Base-by-base conservation (phyloP, 1,140 invertebrate genomes). In the Drosophila parabipectinata region DNA sequence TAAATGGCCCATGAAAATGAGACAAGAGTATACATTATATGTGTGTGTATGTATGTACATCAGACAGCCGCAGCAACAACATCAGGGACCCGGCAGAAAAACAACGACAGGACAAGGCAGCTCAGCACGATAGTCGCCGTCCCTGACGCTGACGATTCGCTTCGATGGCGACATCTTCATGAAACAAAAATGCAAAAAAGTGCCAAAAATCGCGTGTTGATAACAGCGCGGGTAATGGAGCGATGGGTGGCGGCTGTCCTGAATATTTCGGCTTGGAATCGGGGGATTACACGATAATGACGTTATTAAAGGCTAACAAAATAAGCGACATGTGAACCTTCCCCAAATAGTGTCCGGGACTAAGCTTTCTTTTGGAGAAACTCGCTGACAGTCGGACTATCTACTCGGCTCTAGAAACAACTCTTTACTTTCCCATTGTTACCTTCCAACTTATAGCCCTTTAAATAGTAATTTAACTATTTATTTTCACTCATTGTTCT, bases 1-100 rank as follows among this genome's bases (percentile, higher is more conserved):
- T 85, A 85, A 85, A 85, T 85, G 81, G 82, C 82, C 82, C 81
- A 85, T 85, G 81, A 85, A 85, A 85, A 85, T 85, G 81, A 85
- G 82, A 87, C 81, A 78, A 63, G 62, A 67, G 77, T 77, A 39
- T 83, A 64, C 72, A 84, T 63, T 75, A 84, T 63, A 9, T 18
- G 10, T 10, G 14, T 39, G 0, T 41, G 32, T 34, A 8, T 32
- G 9, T 34, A 34, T 34, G 32, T 34, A 34, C 32, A 34, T 37
- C 34, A 83, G 60, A 64, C 50, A 78, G 47, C 71, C 51, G 51
- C 48, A 64, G 10, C 50, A 57, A 30, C 28, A 61, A 51, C 60
- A 62, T 47, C 61, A 52, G 74, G 52, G 48, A 47, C 39, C 21
- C 26, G 44, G 39, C 50, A 54, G 74, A 67, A 47, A 44, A 52